A percentile compares a stretch with the other conserved stretches of the same genome.
These are phyloP conservation scores for Sinocyclocheilus anshuiensis DNA, from an alignment of 2,113 vertebrate genomes.

Conservation along the genomic window DNA sequence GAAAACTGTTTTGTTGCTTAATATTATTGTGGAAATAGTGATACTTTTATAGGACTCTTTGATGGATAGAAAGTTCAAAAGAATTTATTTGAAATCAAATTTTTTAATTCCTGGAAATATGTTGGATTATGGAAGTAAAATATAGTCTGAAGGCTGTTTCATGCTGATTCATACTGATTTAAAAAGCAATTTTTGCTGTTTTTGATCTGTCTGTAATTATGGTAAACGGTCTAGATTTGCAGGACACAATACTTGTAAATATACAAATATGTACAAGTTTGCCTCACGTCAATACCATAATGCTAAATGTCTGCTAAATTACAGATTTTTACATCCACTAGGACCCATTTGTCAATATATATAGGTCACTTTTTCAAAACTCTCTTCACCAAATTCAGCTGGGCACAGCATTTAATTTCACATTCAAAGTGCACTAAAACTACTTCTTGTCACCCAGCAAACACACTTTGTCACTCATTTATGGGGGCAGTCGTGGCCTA, in stretches of 20 bases:
- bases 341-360: background rate
- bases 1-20: background rate
- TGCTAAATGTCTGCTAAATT: background rate
- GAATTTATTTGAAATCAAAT: background rate
- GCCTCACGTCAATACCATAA: background rate
- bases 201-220: background rate
- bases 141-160: background rate
- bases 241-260: background rate
- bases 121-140: background rate
- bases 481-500: too few species aligned
- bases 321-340: background rate
- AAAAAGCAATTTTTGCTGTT: background rate
- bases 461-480: background rate
- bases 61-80: background rate
- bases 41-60: background rate
- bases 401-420: background rate
- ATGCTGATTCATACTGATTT: background rate
- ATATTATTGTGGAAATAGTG: background rate
- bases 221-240: background rate
- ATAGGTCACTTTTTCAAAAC: background rate
- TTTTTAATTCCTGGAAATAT: background rate
- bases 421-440: background rate
- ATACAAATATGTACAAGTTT: background rate
- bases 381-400: background rate
- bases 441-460: background rate